These are phyloP conservation scores for Eubasilissa regina DNA, from an alignment of 1,140 invertebrate genomes.

Conservation along the genomic window DNA sequence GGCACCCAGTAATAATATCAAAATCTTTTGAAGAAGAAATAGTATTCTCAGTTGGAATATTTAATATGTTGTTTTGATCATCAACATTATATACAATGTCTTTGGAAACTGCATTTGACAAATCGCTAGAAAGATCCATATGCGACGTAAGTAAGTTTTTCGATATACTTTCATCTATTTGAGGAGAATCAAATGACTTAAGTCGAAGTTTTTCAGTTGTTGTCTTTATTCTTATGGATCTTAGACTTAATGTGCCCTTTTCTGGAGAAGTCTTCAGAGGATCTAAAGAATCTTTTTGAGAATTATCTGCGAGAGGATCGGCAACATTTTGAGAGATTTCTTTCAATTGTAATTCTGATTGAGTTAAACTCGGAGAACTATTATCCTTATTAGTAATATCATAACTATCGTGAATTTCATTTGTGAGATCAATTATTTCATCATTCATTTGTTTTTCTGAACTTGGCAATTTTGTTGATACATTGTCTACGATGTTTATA, in stretches of 20 bases:
- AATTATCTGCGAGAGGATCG: constrained; percentile 4
- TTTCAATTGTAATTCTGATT: too few species aligned
- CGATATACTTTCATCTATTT: background rate
- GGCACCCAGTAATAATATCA: background rate
- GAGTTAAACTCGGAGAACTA: background rate
- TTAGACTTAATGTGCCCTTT: constrained; percentile 47
- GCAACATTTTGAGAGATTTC: background rate
- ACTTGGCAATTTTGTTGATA: too few species aligned
- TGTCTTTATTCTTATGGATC: constrained; percentile 51
- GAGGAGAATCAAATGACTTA: constrained; percentile 15
- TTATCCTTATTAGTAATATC: background rate
- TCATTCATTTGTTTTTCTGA: constrained; percentile 10
- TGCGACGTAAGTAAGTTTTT: background rate
- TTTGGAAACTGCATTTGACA: background rate
- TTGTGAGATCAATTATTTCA: constrained; percentile 42
- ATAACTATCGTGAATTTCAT: constrained; percentile 14
- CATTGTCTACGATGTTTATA: too few species aligned
- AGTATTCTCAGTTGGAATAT: constrained; percentile 32
- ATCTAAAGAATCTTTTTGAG: constrained; percentile 8
- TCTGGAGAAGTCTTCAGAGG: constrained; percentile 29
- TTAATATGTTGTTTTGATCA: background rate
- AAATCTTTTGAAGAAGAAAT: constrained; percentile 47
- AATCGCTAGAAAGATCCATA: background rate
- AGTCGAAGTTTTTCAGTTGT: constrained; percentile 41
- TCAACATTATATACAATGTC: background rate